Base-by-base conservation (phyloP, 2,797 vertebrate genomes). In the Bovichtus variegatus region DNA sequence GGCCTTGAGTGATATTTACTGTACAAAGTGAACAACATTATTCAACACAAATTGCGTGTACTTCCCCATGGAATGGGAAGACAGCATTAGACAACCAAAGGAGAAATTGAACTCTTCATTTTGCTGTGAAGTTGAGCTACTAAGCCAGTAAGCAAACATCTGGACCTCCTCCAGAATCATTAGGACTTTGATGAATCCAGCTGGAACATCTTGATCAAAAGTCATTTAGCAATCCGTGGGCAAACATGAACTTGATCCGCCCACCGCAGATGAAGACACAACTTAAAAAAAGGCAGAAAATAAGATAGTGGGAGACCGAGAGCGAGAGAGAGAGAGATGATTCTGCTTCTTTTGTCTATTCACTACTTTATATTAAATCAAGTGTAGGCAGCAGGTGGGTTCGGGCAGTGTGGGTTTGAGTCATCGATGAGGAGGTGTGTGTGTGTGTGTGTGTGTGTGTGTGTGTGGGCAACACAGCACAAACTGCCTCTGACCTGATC, bases 351-450 rank as follows among this genome's bases (percentile, higher is more conserved):
- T 65, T 74, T 68, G 55, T 80, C 63, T 47, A 71, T 83, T 83
- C 63, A 83, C 66, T 67, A 62, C 72, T 72, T 53, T 49, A 13
- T 54, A 63, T 68, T 47, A 76, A 77, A 74, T 76, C 53, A 40
- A 77, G 78, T 77, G 85, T 85, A 71, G 89, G 90, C 66, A 77
- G 80, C 58, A 55, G 63, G 81, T 80, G 41, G 73, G 81, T 54
- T 65, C 9, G 46, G n/a, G 60, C 75, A 38, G 76, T 63, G 87
- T 82, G 81, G 78, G 77, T 80, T 69, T 92, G 91, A 93, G 31
- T 94, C 90, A 91, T 84, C 57, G 36, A 25, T 36, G 77, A 73
- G 53, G 81, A 82, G 82, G 81, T 69, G 77, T 81, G 65, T n/a
- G n/a, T n/a, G n/a, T 74, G 71, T 80, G 49, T 69, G 16, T 38